Evolutionary conservation across 2,797 vertebrate genomes (phyloP).

Genomic region (Linurgus olivaceus): DNA sequence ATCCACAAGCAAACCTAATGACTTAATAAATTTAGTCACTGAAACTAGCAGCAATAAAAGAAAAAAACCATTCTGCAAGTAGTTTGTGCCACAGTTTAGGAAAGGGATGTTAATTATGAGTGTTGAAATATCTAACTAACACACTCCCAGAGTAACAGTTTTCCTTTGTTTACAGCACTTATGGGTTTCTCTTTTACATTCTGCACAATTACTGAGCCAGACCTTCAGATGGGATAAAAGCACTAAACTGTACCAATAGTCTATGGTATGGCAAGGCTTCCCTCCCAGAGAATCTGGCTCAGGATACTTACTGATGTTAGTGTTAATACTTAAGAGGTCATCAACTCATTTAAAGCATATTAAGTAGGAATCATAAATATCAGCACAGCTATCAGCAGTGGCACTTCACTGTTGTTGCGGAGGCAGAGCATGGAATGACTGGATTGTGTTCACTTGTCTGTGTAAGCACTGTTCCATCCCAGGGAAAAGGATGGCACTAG

Average conservation of each 20-base stretch:
- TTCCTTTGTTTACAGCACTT: slow-evolving; percentile 54
- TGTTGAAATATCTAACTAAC: slow-evolving; percentile 28
- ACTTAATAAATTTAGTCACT: slow-evolving; percentile 52
- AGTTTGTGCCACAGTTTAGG: slow-evolving; percentile 30
- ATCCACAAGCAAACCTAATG: slow-evolving; percentile 6
- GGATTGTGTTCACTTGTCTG: background rate
- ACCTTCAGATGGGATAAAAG: slow-evolving; percentile 17
- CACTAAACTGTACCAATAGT: background rate
- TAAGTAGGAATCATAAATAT: background rate
- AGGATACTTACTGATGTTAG: background rate
- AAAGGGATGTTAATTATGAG: slow-evolving; percentile 50
- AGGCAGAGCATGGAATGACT: background rate
- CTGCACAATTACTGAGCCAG: slow-evolving; percentile 1
- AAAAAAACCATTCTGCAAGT: slow-evolving; percentile 28
- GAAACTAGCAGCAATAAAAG: slow-evolving; percentile 48
- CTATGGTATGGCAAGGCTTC: background rate
- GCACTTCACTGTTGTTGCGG: background rate
- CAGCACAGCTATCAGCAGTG: background rate
- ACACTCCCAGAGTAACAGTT: slow-evolving; percentile 41
- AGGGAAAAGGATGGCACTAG: background rate
- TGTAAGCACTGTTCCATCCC: background rate
- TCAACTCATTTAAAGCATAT: slow-evolving; percentile 1
- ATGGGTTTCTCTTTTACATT: slow-evolving; percentile 25
- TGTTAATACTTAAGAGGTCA: background rate
- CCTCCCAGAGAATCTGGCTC: background rate